Evolutionary conservation across 1,140 invertebrate species (phyloP), one percentile per base, ranked within the genome.

Genomic region (Euwallacea fornicatus): DNA sequence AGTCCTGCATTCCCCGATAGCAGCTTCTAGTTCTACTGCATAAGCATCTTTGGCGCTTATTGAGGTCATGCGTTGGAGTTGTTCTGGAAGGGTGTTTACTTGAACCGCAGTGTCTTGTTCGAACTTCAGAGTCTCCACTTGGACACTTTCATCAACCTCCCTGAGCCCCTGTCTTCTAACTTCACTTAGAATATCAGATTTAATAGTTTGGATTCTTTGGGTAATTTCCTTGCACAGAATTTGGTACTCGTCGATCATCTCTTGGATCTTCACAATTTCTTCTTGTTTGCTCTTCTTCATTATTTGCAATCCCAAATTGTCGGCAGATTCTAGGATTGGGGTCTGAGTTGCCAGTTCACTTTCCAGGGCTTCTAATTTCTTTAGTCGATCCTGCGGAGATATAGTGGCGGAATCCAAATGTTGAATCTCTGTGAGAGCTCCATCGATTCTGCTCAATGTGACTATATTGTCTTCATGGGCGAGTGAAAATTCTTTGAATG

Each of bases 31-130:
- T 79, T 94, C 92, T 69, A 87, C 88, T 33, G 89, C 80, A 76
- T 93, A 94, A 0, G 91, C 92, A 78, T 93, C 92, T 78, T 90
- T 90, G 0, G 91, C 89, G 16, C 91, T 92, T 60, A 94, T 86
- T 33, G 85, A 88, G 7, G 85, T 84, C 66, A 89, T 82, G 41
- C 85, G 83, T 70, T 83, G 83, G 67, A 85, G 75, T 64, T 83
- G 79, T 9, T 83, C 81, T 0, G 87, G 86, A 15, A 91, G 76
- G 0, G 92, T 94, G 73, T 93, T 88, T 0, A 93, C 92, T 84
- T 94, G 92, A 7, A 92, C 87, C 0, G 89, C 87, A 3, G 86
- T 86, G 72, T 93, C 91, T 7, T 86, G 87, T 76, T 92, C 90
- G 78, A 91, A 92, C 76, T 84, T 89, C 0, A 92, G 79, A 0